phyloP scores from a whole-genome alignment of 2,797 vertebrate genomes.

The Chiroxiphia lanceolata region DNA sequence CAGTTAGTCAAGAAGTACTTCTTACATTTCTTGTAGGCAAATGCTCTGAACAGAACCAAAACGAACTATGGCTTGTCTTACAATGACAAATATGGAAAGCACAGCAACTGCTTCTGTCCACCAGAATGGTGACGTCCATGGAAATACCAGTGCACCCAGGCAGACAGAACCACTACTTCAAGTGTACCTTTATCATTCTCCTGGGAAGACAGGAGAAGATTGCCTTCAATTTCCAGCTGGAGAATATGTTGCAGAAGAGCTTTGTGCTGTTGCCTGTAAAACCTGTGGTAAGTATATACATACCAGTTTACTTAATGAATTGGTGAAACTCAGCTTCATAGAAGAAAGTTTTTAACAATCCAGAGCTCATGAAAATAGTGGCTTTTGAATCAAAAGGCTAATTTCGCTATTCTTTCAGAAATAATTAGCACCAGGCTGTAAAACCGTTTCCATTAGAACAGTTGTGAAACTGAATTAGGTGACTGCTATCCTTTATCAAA shows the following conservation, averaged over 20 bases:
- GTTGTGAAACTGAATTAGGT: neutral
- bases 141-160: slow-evolving; percentile 43
- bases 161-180: slow-evolving; percentile 75
- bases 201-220: slow-evolving; percentile 71
- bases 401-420: neutral
- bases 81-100: slow-evolving; percentile 84
- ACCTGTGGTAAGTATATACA: slow-evolving; percentile 83
- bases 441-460: neutral
- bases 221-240: slow-evolving; percentile 82
- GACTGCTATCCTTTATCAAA: neutral
- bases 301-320: neutral
- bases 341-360: neutral
- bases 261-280: slow-evolving; percentile 88
- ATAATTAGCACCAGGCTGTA: neutral
- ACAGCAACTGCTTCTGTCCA: slow-evolving; percentile 61
- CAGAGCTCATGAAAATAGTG: neutral
- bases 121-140: slow-evolving; percentile 70
- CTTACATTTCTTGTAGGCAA: slow-evolving; percentile 72
- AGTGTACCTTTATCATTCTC: slow-evolving; percentile 85
- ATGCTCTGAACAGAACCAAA: slow-evolving; percentile 66
- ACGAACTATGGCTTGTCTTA: slow-evolving; percentile 82
- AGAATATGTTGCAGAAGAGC: slow-evolving; percentile 89
- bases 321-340: neutral
- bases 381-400: neutral
- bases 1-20: neutral